These are phyloP conservation scores for Gymnobelideus leadbeateri DNA, from an alignment of 2,113 vertebrate genomes.

Conservation along the genomic window DNA sequence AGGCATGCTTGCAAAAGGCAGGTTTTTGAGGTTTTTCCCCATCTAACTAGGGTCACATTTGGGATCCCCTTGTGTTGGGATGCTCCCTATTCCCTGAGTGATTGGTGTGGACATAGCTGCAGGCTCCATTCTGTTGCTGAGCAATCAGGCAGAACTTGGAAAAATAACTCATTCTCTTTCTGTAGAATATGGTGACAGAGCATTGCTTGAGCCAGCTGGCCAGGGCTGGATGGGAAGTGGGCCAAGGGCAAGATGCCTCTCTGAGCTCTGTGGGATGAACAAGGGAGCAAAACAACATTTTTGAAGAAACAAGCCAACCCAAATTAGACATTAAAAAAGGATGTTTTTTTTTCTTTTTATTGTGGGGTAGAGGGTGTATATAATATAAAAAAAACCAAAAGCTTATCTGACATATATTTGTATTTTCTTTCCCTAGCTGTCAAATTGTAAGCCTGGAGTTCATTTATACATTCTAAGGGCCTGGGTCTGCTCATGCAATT, in stretches of 20 bases:
- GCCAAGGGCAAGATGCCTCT: not conserved
- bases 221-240: not conserved
- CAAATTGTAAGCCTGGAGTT: constrained; percentile 4
- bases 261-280: not conserved
- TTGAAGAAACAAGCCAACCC: constrained; percentile 41
- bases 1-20: not conserved
- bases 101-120: not conserved
- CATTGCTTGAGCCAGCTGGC: not conserved
- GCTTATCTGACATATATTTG: constrained; percentile 56
- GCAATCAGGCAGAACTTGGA: not conserved
- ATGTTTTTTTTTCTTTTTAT: constrained; percentile 66
- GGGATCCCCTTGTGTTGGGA: not conserved
- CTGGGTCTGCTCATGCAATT: constrained; percentile 44
- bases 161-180: not conserved
- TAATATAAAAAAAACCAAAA: constrained; percentile 72
- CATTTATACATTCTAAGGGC: constrained; percentile 44
- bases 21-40: not conserved
- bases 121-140: not conserved
- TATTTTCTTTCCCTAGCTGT: constrained; percentile 54
- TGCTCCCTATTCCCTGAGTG: not conserved
- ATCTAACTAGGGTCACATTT: constrained; percentile 14
- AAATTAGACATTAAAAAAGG: constrained; percentile 64
- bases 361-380: constrained; percentile 54
- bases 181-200: not conserved
- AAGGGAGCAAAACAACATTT: constrained; percentile 10